Conservation (phyloP, 2,888 invertebrate genomes). For the Mantis religiosa region DNA sequence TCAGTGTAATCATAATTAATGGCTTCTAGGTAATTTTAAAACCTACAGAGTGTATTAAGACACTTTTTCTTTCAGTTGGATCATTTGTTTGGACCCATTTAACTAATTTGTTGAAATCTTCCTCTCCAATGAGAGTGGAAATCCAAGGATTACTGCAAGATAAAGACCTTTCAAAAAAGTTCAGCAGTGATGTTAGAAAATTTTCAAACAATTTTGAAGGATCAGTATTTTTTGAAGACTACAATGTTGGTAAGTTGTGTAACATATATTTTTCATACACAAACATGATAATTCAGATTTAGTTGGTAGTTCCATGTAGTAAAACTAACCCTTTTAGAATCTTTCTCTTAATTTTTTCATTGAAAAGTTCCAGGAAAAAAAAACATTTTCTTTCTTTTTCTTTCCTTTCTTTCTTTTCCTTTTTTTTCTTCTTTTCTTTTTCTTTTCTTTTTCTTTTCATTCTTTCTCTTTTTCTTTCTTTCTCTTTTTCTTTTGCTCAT, state of each 20-base stretch:
- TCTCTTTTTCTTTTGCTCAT: too few relatives aligned
- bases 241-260: constrained; percentile 66
- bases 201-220: constrained; percentile 89
- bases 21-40: too few relatives aligned
- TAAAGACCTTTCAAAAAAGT: constrained; percentile 71
- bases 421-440: too few relatives aligned
- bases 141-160: constrained; percentile 82
- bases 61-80: constrained; percentile 58
- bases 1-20: too few relatives aligned
- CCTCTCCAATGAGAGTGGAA: constrained; percentile 77
- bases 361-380: not conserved
- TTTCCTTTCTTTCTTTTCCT: too few relatives aligned
- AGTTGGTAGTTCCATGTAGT: too few relatives aligned
- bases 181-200: constrained; percentile 80
- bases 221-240: constrained; percentile 82
- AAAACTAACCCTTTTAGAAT: not conserved
- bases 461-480: too few relatives aligned
- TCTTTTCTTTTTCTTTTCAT: too few relatives aligned
- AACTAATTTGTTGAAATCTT: constrained; percentile 79
- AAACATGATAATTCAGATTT: too few relatives aligned
- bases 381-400: too few relatives aligned
- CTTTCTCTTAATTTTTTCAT: not conserved
- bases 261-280: too few relatives aligned
- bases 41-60: not conserved
- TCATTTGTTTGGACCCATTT: constrained; percentile 95